Evolutionary conservation across 2,888 invertebrate genomes (phyloP), one percentile per base, ranked within the genome.

Genomic region (Atethmia centrago): DNA sequence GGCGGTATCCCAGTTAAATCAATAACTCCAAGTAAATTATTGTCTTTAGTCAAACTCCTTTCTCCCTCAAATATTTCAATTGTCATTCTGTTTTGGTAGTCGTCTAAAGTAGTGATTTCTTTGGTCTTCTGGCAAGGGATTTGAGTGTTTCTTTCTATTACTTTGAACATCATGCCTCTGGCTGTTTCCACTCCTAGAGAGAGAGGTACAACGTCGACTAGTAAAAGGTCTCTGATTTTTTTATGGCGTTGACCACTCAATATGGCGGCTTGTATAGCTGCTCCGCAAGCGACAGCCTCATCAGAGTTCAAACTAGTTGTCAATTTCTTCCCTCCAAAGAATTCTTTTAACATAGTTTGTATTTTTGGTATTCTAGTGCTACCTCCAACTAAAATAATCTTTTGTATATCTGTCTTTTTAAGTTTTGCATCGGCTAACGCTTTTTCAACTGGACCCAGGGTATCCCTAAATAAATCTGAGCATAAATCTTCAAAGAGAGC

Each of bases 1-100:
- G 93, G 94, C 0, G 93, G 94, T 74, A 95, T 93, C 0, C 93
- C 91, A 21, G 89, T 88, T 0, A 95, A 72, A 42, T 94, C 91
- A 21, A 95, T 93, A 55, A 89, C 89, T 3, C 95, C 95, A 4
- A 95, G 77, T 28, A 94, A 77, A 81, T 93, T 93, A 71, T 95
- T 95, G 80, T 95, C 92, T 85, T 89, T 91, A 0, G 94, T 94
- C 36, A 95, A 78, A 19, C 89, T 85, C 16, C 95, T 84, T 82
- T 95, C 95, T 0, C 95, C 95, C 88, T 95, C 94, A 51, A 92
- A 95, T 14, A 95, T 88, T 79, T 95, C 94, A 42, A 95, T 95
- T 0, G 93, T 93, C 93, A 95, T 93, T 19, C 87, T 86, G 40
- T 80, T 90, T 85, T 95, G 95, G 72, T 94, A 90, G 70, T 95